Conservation (phyloP, 1,140 invertebrate species). For the Calephelis virginiensis region DNA sequence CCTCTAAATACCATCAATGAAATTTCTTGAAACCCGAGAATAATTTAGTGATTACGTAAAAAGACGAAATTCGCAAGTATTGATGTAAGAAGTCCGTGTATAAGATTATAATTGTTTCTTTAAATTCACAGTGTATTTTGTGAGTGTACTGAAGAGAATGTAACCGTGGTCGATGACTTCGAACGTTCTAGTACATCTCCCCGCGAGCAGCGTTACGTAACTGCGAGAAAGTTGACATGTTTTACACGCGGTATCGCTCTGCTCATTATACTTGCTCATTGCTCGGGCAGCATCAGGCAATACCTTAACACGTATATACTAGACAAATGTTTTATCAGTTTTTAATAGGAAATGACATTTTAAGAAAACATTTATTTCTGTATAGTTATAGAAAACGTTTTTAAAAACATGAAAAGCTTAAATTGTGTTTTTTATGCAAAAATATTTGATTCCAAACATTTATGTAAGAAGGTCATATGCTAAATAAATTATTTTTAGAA, state of each 20-base stretch:
- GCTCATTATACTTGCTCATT: constrained; percentile 26
- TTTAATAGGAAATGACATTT: too few species aligned
- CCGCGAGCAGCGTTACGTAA: constrained; percentile 63
- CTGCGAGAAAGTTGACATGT: constrained; percentile 74
- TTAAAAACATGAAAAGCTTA: too few species aligned
- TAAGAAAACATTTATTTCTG: too few species aligned
- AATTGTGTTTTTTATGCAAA: too few species aligned
- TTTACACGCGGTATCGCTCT: constrained; percentile 32
- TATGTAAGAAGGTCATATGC: too few species aligned
- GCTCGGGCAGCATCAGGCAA: not conserved
- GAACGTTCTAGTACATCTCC: constrained; percentile 74
- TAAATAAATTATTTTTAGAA: too few species aligned
- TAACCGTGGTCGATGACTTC: constrained; percentile 76
- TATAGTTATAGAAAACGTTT: too few species aligned
- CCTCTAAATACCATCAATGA: not conserved
- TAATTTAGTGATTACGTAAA: constrained; percentile 1
- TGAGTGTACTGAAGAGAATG: constrained; percentile 52
- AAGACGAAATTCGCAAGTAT: constrained; percentile 11
- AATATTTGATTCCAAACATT: too few species aligned
- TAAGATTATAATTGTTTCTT: constrained; percentile 25
- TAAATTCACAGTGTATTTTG: constrained; percentile 40
- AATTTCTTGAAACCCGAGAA: constrained; percentile 1
- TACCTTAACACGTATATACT: not conserved
- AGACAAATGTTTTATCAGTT: not conserved
- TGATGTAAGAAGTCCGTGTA: constrained; percentile 15